Evolutionary conservation across 2,888 invertebrate genomes (phyloP).

Genomic region (Steinernema carpocapsae): DNA sequence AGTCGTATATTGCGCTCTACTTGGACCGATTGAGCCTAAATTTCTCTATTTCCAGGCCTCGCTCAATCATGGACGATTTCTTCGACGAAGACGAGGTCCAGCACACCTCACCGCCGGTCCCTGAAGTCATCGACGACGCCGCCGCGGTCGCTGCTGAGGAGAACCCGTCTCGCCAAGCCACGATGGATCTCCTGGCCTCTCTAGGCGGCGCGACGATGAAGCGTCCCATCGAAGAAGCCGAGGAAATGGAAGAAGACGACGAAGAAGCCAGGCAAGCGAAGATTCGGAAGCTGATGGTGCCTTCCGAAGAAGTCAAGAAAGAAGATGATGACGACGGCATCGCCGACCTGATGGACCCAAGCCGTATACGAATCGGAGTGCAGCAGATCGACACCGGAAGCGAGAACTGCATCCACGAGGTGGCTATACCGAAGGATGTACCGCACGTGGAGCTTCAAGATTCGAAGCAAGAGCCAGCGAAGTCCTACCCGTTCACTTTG

Average conservation of each 20-base stretch:
- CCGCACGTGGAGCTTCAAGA: slow-evolving; percentile 77
- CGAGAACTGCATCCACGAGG: slow-evolving; percentile 93
- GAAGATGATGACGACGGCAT: background rate
- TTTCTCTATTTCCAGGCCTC: background rate
- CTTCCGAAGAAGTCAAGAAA: slow-evolving; percentile 37
- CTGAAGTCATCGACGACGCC: background rate
- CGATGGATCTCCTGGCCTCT: background rate
- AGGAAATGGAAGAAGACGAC: background rate
- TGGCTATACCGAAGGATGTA: slow-evolving; percentile 86
- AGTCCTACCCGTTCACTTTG: slow-evolving; percentile 88
- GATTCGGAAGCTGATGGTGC: slow-evolving; percentile 62
- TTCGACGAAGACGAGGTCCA: slow-evolving; percentile 10
- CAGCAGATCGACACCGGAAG: slow-evolving; percentile 85
- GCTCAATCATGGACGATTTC: slow-evolving; percentile 8
- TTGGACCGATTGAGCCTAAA: no score
- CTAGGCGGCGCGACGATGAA: background rate
- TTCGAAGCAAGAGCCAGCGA: slow-evolving; percentile 79
- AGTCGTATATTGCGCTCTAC: no score
- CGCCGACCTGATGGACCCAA: background rate
- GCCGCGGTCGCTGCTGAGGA: background rate
- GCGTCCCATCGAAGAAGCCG: background rate
- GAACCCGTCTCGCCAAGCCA: background rate
- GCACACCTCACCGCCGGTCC: background rate
- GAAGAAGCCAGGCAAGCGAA: background rate
- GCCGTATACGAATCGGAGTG: slow-evolving; percentile 81